Conservation (phyloP, 1,140 invertebrate genomes). For the Trichoplusia ni region DNA sequence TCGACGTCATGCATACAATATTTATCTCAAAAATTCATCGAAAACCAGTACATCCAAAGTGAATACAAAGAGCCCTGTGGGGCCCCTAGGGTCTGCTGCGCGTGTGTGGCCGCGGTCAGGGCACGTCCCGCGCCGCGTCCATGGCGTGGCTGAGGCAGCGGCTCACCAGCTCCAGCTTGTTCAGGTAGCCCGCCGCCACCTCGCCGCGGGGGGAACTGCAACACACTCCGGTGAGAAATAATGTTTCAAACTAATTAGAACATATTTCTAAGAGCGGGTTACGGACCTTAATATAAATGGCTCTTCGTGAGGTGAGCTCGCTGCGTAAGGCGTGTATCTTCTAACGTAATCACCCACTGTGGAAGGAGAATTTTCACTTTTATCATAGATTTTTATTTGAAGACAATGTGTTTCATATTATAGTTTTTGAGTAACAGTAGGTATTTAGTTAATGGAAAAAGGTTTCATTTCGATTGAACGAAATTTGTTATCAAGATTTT, state of each 20-base stretch:
- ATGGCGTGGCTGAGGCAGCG: conserved; percentile 44
- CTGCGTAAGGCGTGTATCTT: conserved; percentile 43
- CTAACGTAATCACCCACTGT: conserved; percentile 47
- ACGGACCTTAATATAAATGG: conserved; percentile 56
- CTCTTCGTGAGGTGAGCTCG: conserved; percentile 49
- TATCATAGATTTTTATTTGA: not conserved
- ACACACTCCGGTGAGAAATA: not conserved
- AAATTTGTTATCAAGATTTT: too few relatives aligned
- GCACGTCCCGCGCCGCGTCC: conserved; percentile 46
- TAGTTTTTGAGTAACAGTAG: too few relatives aligned
- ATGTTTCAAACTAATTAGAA: not conserved
- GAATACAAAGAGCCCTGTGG: not conserved
- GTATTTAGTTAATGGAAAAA: too few relatives aligned
- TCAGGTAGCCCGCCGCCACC: conserved; percentile 48
- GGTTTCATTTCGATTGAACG: too few relatives aligned
- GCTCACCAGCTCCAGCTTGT: conserved; percentile 54
- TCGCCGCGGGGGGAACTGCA: conserved; percentile 60
- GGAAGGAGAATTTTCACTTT: conserved; percentile 4
- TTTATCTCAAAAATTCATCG: not conserved
- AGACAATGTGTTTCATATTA: too few relatives aligned
- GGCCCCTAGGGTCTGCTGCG: not conserved
- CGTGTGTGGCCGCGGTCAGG: conserved; percentile 36
- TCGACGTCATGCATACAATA: not conserved
- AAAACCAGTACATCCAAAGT: not conserved
- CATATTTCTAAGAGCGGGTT: not conserved